Percentiles rank a stretch among this genome's conserved stretches.
Conservation (phyloP, 1,140 invertebrate genomes). For the Mercenaria mercenaria region DNA sequence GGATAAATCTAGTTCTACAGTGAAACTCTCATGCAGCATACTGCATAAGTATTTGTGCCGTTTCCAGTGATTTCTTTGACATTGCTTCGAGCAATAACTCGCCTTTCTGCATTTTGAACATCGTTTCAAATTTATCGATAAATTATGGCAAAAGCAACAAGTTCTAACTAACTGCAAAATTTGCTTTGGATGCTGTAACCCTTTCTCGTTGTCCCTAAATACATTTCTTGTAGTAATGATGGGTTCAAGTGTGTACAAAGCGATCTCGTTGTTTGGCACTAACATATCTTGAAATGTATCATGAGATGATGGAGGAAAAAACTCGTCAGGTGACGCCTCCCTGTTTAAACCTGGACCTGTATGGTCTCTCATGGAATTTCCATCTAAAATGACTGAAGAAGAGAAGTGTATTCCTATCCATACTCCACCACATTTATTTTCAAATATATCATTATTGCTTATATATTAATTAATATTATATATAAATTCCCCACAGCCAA, state of each 20-base stretch:
- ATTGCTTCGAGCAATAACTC: conserved; percentile 52
- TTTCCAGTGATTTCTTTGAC: conserved; percentile 48
- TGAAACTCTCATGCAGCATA: conserved; percentile 10
- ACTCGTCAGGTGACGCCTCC: not conserved
- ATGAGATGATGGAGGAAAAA: not conserved
- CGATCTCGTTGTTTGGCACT: not conserved
- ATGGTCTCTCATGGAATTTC: conserved; percentile 52
- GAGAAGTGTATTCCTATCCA: conserved; percentile 47
- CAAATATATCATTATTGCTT: conserved; percentile 55
- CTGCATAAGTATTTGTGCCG: conserved; percentile 52
- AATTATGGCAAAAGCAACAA: conserved; percentile 13
- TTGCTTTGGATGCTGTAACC: not conserved
- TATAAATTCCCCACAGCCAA: conserved; percentile 42
- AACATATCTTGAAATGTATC: too few species aligned
- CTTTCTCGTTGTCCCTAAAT: not conserved
- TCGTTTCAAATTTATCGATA: not conserved
- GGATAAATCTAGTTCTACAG: not conserved
- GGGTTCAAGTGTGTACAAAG: not conserved
- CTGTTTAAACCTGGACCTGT: not conserved
- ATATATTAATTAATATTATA: conserved; percentile 20
- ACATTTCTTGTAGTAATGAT: conserved; percentile 8
- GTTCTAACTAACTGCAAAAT: not conserved
- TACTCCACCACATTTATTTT: conserved; percentile 63
- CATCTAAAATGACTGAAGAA: conserved; percentile 34
- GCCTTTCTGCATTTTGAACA: conserved; percentile 53